These are phyloP conservation scores for Psilopogon haemacephalus DNA, from an alignment of 2,113 vertebrate species.

Conservation along the genomic window DNA sequence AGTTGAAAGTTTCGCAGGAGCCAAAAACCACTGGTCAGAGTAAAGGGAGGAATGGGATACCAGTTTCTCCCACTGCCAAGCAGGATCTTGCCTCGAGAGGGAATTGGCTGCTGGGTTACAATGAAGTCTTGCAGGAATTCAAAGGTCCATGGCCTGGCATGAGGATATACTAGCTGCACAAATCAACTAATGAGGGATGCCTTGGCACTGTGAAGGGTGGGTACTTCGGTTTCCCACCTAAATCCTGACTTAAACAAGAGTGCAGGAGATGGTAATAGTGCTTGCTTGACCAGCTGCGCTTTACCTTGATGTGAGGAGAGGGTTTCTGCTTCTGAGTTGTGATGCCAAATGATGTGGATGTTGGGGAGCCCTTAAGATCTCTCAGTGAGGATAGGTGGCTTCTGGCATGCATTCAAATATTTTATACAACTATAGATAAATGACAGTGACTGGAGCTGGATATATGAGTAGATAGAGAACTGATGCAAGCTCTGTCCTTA, in stretches of 20 bases:
- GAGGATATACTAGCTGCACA: neutral
- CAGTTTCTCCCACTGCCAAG: neutral
- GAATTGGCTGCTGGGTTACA: accelerated
- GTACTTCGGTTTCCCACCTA: neutral
- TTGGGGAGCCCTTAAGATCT: neutral
- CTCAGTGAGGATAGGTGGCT: neutral
- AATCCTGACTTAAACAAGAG: neutral
- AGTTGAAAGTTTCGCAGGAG: neutral
- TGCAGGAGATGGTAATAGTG: neutral
- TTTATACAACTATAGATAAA: neutral
- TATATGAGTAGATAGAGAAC: neutral
- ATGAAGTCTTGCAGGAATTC: neutral
- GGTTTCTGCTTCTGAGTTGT: neutral
- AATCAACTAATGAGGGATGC: neutral
- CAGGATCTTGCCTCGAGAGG: neutral
- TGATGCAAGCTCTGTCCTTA: neutral
- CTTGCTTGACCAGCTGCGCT: neutral
- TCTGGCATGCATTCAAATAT: neutral
- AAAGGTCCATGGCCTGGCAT: accelerated
- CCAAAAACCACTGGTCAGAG: neutral
- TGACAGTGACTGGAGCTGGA: neutral
- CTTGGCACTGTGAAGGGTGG: neutral
- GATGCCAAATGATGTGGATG: neutral
- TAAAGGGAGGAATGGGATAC: neutral
- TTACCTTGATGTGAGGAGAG: neutral